Conservation (phyloP, 2,113 vertebrate species). For the Tenrec ecaudatus region DNA sequence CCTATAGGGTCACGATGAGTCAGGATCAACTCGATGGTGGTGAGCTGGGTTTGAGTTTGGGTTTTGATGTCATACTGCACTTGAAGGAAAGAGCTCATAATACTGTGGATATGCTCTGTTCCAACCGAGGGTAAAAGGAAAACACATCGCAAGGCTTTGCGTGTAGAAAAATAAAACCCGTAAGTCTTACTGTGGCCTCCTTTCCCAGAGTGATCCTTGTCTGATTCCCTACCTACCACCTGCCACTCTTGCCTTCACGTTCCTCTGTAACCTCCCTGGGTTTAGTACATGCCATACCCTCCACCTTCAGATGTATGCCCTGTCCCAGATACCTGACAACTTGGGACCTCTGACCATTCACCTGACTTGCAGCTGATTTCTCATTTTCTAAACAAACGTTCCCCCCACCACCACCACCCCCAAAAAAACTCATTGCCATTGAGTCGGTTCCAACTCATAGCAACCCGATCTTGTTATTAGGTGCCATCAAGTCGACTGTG, state of each 20-base stretch:
- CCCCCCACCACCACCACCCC: too few species aligned
- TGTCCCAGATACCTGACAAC: constrained; percentile 15
- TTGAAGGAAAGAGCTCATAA: not conserved
- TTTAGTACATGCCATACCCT: not conserved
- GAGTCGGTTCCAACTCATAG: too few species aligned
- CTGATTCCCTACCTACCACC: not conserved
- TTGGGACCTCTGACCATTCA: not conserved
- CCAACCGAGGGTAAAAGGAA: constrained; percentile 27
- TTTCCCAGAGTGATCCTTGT: constrained; percentile 10
- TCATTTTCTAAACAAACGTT: not conserved
- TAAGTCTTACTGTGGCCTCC: constrained; percentile 23
- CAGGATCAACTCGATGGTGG: too few species aligned
- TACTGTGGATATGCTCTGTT: constrained; percentile 23
- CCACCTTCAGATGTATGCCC: not conserved
- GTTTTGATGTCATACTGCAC: not conserved
- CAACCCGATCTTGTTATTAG: too few species aligned
- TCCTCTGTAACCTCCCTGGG: not conserved
- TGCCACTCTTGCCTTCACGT: not conserved
- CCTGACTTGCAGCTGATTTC: not conserved
- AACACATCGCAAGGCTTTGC: not conserved
- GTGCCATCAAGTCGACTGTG: too few species aligned
- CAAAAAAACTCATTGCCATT: too few species aligned
- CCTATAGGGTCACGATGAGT: too few species aligned
- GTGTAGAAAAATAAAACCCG: constrained; percentile 11
- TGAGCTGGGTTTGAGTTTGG: too few species aligned